Evolutionary conservation across 2,113 vertebrate species (phyloP).

Genomic region (Abramis brama): DNA sequence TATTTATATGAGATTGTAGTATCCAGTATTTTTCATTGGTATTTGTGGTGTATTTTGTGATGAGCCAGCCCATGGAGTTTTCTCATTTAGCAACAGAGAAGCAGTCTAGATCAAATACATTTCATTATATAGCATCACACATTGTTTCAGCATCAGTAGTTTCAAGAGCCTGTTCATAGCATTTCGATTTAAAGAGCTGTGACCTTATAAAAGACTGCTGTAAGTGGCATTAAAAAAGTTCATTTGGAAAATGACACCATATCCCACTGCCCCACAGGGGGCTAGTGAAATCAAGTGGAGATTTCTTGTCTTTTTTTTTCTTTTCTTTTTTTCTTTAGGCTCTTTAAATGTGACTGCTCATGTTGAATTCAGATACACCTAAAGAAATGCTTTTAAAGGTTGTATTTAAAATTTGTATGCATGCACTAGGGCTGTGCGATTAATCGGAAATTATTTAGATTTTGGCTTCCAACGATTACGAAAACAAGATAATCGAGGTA

Average conservation of each 20-base stretch:
- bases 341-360: not conserved
- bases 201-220: constrained; percentile 40
- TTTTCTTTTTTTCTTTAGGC: not conserved
- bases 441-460: too few relatives aligned
- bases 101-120: constrained; percentile 15
- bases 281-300: constrained; percentile 5
- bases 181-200: constrained; percentile 22
- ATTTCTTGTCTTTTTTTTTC: not conserved
- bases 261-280: constrained; percentile 8
- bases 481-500: too few relatives aligned
- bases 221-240: constrained; percentile 26
- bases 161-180: not conserved
- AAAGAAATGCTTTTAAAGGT: not conserved
- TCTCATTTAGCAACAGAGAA: not conserved
- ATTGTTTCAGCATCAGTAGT: constrained; percentile 30
- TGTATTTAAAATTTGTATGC: not conserved
- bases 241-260: constrained; percentile 44
- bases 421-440: too few relatives aligned
- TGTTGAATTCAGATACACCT: not conserved
- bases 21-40: not conserved
- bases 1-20: not conserved
- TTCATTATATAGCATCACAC: constrained; percentile 20
- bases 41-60: not conserved
- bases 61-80: not conserved
- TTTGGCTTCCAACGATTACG: too few relatives aligned